Evolutionary conservation across 2,888 invertebrate species (phyloP).

Genomic region (Aporophyla lueneburgensis): DNA sequence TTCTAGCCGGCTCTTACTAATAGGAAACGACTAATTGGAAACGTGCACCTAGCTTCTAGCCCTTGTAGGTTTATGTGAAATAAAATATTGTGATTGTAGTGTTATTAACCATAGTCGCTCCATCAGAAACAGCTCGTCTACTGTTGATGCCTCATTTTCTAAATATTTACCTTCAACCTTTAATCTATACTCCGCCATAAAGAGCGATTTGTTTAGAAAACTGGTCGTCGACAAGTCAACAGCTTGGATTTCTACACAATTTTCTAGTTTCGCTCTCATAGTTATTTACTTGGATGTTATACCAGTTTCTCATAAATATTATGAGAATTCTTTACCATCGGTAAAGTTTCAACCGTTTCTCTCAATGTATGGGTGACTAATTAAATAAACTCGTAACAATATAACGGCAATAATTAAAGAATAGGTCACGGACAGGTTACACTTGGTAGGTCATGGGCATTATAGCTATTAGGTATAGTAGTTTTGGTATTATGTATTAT

Average conservation of each 20-base stretch:
- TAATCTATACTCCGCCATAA: not conserved
- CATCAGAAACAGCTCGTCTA: too few species aligned
- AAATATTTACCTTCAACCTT: conserved; percentile 17
- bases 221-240: conserved; percentile 19
- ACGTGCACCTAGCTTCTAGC: too few species aligned
- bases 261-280: conserved; percentile 40
- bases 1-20: too few species aligned
- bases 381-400: not conserved
- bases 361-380: not conserved
- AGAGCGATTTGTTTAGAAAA: conserved; percentile 29
- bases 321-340: too few species aligned
- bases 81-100: too few species aligned
- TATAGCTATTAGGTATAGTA: conserved; percentile 1
- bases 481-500: not conserved
- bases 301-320: not conserved
- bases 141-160: not conserved
- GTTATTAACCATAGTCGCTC: too few species aligned
- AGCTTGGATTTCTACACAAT: conserved; percentile 13
- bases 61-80: too few species aligned
- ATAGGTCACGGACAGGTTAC: not conserved
- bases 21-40: too few species aligned
- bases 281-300: not conserved
- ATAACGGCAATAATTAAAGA: conserved; percentile 1
- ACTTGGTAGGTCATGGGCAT: conserved; percentile 4
- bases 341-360: not conserved